Percentiles rank a stretch among this genome's conserved stretches.
Conservation (phyloP, 2,888 invertebrate species). For the Drosophila paranaensis region DNA sequence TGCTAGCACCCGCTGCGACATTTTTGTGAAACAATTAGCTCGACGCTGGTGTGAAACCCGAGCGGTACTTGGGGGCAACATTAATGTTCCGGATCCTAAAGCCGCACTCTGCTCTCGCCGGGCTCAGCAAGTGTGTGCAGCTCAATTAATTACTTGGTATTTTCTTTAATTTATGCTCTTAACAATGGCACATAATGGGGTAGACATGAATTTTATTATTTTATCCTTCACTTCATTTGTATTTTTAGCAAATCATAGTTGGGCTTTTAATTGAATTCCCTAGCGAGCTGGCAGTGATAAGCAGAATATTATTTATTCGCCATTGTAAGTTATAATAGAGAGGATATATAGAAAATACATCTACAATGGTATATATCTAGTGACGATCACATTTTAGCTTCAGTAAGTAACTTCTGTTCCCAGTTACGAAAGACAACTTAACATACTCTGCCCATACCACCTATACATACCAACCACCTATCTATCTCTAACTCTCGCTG, state of each 20-base stretch:
- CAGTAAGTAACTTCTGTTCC: no score
- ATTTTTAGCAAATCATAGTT: conserved; percentile 45
- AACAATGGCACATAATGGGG: conserved; percentile 48
- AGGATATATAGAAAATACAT: no score
- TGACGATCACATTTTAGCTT: no score
- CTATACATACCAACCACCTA: no score
- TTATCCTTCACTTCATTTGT: conserved; percentile 19
- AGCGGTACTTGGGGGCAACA: conserved; percentile 38
- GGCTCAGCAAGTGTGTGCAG: conserved; percentile 30
- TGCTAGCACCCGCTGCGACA: conserved; percentile 69
- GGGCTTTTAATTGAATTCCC: conserved; percentile 16
- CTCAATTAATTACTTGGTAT: conserved; percentile 56
- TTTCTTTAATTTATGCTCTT: conserved; percentile 67
- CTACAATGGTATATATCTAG: no score
- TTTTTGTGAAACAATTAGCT: conserved; percentile 74
- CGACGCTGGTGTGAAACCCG: conserved; percentile 38
- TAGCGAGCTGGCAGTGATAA: conserved; percentile 21
- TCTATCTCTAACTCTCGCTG: no score
- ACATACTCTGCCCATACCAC: no score
- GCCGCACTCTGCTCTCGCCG: background rate
- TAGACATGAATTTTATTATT: background rate
- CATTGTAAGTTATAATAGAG: background rate
- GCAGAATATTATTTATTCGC: conserved; percentile 3
- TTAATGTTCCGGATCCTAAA: conserved; percentile 67
- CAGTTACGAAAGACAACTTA: no score